A percentile compares a stretch with the other conserved stretches of the same genome.
phyloP scores from a whole-genome alignment of 2,113 vertebrate genomes.

The Alexandromys fortis region DNA sequence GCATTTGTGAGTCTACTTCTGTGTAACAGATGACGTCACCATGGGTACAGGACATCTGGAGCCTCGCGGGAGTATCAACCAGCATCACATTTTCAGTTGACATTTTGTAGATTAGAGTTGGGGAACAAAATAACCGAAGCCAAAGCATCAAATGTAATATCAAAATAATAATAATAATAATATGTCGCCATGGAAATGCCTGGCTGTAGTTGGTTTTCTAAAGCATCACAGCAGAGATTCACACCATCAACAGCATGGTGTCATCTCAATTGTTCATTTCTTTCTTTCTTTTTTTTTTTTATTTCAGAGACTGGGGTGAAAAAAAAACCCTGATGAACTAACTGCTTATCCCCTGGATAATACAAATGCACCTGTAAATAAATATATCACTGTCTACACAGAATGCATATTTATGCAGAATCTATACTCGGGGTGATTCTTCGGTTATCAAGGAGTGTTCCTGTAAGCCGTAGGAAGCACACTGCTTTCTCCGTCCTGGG shows the following conservation, averaged over 20 bases:
- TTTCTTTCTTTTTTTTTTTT: background rate
- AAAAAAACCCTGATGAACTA: background rate
- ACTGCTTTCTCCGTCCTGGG: constrained; percentile 2
- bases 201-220: background rate
- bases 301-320: constrained; percentile 42
- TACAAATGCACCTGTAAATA: constrained; percentile 45
- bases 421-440: background rate
- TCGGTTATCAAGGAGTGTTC: background rate
- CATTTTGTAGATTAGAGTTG: background rate
- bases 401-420: background rate
- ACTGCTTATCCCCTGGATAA: constrained; percentile 47
- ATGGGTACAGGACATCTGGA: fast-evolving
- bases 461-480: background rate
- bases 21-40: background rate
- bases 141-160: background rate
- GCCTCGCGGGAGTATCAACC: no score
- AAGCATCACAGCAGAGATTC: constrained; percentile 3
- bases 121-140: constrained; percentile 34
- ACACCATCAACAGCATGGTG: background rate
- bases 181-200: background rate
- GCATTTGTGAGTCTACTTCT: background rate
- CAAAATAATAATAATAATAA: no score
- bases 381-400: constrained; percentile 24
- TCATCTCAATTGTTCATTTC: background rate
- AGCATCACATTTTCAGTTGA: background rate